These are phyloP conservation scores for Ametastegia equiseti DNA, from an alignment of 2,888 invertebrate species.

Conservation along the genomic window DNA sequence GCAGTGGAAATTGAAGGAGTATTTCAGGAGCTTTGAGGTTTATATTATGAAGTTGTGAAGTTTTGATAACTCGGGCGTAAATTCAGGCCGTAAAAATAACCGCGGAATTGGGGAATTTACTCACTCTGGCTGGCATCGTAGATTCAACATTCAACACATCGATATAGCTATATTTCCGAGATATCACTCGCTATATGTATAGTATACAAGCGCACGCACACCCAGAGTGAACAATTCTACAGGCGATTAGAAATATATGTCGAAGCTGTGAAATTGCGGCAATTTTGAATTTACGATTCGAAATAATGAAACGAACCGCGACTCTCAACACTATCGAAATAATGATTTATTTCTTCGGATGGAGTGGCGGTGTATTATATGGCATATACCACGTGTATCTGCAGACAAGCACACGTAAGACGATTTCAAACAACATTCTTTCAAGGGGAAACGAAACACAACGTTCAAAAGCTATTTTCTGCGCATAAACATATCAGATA, in stretches of 20 bases:
- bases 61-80: neutral
- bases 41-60: neutral
- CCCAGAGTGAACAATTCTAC: slow-evolving; percentile 3
- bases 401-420: slow-evolving; percentile 20
- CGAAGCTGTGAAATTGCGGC: neutral
- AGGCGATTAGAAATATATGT: neutral
- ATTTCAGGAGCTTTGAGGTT: neutral
- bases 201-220: neutral
- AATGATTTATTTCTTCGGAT: slow-evolving; percentile 76
- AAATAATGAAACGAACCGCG: slow-evolving; percentile 46
- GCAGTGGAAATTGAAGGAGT: neutral
- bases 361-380: slow-evolving; percentile 79
- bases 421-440: neutral
- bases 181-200: neutral
- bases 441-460: too few species aligned
- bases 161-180: neutral
- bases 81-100: neutral
- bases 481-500: too few species aligned
- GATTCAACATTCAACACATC: slow-evolving; percentile 44
- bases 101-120: neutral
- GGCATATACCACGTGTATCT: slow-evolving; percentile 78
- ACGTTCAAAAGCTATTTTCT: too few species aligned
- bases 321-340: slow-evolving; percentile 8
- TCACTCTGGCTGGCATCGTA: slow-evolving; percentile 50
- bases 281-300: slow-evolving; percentile 6